phyloP scores from a whole-genome alignment of 2,888 invertebrate genomes.

The Euspilapteryx auroguttella region DNA sequence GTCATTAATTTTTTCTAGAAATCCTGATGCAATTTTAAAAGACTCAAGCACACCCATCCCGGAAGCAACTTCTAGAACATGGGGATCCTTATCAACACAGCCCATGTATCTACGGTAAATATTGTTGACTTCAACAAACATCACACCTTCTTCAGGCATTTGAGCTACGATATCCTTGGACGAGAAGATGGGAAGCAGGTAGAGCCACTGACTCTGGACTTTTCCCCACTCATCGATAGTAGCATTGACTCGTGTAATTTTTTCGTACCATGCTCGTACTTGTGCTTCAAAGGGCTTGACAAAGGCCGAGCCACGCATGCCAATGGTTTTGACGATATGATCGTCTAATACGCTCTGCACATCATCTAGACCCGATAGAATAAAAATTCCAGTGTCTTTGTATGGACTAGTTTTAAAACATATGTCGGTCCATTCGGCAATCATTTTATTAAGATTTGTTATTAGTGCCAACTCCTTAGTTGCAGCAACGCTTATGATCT shows the following conservation, averaged over 20 bases:
- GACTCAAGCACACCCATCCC: slow-evolving; percentile 69
- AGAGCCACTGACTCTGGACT: slow-evolving; percentile 85
- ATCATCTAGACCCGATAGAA: slow-evolving; percentile 75
- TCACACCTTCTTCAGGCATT: slow-evolving; percentile 81
- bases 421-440: slow-evolving; percentile 77
- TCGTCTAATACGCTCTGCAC: slow-evolving; percentile 79
- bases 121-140: slow-evolving; percentile 74
- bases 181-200: slow-evolving; percentile 83
- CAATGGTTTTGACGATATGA: slow-evolving; percentile 80
- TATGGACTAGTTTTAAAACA: slow-evolving; percentile 68
- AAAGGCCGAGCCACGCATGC: slow-evolving; percentile 84
- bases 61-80: slow-evolving; percentile 68
- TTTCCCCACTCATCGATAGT: slow-evolving; percentile 85
- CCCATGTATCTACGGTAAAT: slow-evolving; percentile 70
- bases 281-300: slow-evolving; percentile 79
- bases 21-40: slow-evolving; percentile 66
- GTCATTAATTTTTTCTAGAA: slow-evolving; percentile 80
- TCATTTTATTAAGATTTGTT: slow-evolving; percentile 76
- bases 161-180: slow-evolving; percentile 84
- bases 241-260: slow-evolving; percentile 66
- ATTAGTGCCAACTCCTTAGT: slow-evolving; percentile 77
- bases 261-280: slow-evolving; percentile 75
- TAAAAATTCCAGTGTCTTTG: slow-evolving; percentile 74
- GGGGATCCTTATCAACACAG: slow-evolving; percentile 63
- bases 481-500: slow-evolving; percentile 82